Evolutionary conservation across 2,797 vertebrate genomes (phyloP), one percentile per base, ranked within the genome.

Genomic region (Xenopus petersii): DNA sequence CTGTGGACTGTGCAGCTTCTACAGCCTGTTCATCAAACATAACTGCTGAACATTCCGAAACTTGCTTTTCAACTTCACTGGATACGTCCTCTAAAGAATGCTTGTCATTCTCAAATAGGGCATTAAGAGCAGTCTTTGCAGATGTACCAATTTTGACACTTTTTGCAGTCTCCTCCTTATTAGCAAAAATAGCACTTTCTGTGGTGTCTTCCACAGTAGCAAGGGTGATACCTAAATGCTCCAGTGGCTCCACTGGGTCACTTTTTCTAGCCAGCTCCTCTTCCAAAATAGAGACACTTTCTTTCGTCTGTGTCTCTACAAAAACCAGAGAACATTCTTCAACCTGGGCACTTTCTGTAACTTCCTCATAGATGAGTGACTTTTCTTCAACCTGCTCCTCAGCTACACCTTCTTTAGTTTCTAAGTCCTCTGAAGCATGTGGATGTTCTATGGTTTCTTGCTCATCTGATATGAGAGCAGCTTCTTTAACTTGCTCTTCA

Each of bases 321-420:
- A 56, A 56, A 56, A 17, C 16, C 67, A n/a, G 79, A 61, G 71
- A 70, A 0, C 24, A 24, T 46, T 81, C 70, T 67, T 16, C 8
- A 0, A 5, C 83, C 79, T 60, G 60, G 59, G 67, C 75, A 0
- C 24, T 26, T 36, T 81, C 69, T 46, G 8, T 51, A 51, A 51
- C 49, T 5, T 12, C 12, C 11, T 12, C 49, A 51, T 12, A 51
- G 12, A 51, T 51, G 15, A 12, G 10, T 1, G 49, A 51, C 11
- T 4, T 56, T 56, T 56, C 54, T 56, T 12, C 7, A 0, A 7
- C 85, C 79, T 58, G 55, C 59, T 48, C 74, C 30, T 76, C 74
- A 36, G 10, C 72, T 0, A 62, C 69, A 0, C 21, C 21, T 47
- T 81, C 67, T 21, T 12, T 5, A 0, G 10, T 17, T 56, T 51